Conservation (phyloP, 2,797 vertebrate species). For the Diplodus puntazzo region DNA sequence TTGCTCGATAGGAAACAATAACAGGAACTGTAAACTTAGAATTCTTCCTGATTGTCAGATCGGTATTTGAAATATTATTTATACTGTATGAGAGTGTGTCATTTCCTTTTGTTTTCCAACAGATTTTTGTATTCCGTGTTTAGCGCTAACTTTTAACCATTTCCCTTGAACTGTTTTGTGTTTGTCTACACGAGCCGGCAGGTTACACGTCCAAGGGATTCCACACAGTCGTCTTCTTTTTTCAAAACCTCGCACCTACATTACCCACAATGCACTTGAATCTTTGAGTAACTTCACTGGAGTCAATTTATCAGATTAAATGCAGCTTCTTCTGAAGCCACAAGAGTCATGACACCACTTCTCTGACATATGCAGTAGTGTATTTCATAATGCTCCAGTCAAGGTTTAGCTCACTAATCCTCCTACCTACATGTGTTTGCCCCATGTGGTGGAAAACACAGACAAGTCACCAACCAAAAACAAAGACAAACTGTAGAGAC, state of each 20-base stretch:
- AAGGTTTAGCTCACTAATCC: neutral
- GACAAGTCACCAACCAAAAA: neutral
- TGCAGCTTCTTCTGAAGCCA: too few relatives aligned
- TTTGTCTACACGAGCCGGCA: conserved; percentile 9
- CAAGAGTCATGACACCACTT: too few relatives aligned
- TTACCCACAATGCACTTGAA: too few relatives aligned
- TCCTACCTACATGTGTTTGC: neutral
- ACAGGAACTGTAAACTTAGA: conserved; percentile 88
- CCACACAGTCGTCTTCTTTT: too few relatives aligned
- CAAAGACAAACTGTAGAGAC: neutral
- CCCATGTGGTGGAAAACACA: neutral
- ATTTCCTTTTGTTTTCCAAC: conserved; percentile 71
- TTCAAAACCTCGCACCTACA: too few relatives aligned
- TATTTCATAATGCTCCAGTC: neutral
- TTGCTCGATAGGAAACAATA: conserved; percentile 86
- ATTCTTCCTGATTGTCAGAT: conserved; percentile 74
- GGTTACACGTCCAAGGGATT: neutral
- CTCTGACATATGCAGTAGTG: too few relatives aligned
- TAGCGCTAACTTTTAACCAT: conserved; percentile 21
- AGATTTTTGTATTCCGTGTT: conserved; percentile 33
- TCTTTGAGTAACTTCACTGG: too few relatives aligned
- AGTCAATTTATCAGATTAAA: too few relatives aligned
- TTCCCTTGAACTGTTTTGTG: conserved; percentile 18
- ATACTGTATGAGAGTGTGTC: conserved; percentile 62
- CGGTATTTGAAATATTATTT: conserved; percentile 80